These are phyloP conservation scores for Anthonomus grandis DNA, from an alignment of 1,140 invertebrate species.

Conservation along the genomic window DNA sequence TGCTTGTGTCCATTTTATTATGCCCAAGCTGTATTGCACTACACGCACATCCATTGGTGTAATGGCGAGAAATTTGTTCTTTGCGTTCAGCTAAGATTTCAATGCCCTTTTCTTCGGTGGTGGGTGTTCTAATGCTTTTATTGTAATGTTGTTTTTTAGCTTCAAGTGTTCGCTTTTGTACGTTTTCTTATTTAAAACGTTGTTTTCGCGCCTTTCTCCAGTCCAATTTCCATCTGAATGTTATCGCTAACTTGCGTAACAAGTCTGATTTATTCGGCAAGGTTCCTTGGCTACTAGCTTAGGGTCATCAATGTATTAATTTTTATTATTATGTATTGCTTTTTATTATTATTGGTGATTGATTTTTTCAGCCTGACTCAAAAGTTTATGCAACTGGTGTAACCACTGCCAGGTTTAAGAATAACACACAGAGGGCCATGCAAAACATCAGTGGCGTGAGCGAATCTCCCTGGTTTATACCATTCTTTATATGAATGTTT, in stretches of 20 bases:
- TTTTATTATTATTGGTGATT: not conserved
- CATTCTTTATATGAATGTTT: conserved; percentile 1
- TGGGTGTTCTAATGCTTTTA: not conserved
- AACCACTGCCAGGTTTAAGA: not conserved
- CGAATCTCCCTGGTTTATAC: not conserved
- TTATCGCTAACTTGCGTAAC: not conserved
- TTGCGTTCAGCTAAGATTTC: not conserved
- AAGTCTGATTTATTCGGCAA: not conserved
- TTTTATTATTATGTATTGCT: no score
- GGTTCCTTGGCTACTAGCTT: not conserved
- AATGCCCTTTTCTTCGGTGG: no score
- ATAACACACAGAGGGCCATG: not conserved
- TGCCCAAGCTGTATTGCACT: not conserved
- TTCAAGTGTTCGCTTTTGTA: not conserved
- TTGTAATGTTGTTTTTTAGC: not conserved
- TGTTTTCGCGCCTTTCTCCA: no score
- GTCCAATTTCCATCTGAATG: not conserved
- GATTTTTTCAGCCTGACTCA: not conserved
- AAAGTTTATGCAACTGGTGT: not conserved
- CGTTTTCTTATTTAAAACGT: no score
- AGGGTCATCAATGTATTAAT: conserved; percentile 1
- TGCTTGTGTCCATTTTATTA: not conserved
- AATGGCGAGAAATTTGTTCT: not conserved
- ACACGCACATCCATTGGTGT: not conserved
- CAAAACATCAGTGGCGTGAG: not conserved